Conservation (phyloP, 2,113 vertebrate genomes). For the Nothocercus julius region DNA sequence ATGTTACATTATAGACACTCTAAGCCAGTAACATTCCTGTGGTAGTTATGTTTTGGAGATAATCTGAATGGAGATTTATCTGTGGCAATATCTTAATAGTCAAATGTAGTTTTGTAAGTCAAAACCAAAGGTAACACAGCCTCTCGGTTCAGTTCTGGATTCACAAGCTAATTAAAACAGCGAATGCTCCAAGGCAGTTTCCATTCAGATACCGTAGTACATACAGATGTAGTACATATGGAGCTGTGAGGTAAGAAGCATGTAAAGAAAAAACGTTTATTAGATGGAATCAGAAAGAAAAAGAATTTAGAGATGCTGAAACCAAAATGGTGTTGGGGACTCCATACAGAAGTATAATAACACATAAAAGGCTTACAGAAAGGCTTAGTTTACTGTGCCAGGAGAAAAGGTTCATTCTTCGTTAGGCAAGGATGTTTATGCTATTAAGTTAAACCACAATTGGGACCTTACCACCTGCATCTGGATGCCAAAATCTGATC, state of each 20-base stretch:
- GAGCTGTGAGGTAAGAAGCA: neutral
- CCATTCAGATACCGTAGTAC: neutral
- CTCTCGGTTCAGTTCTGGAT: neutral
- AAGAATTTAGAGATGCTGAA: neutral
- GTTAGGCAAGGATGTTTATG: neutral
- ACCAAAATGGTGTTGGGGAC: neutral
- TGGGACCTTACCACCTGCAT: neutral
- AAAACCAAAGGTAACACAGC: neutral
- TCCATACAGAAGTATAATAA: neutral
- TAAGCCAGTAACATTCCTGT: neutral
- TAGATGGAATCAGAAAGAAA: neutral
- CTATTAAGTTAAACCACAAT: neutral
- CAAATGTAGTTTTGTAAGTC: neutral
- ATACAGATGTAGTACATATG: rapidly evolving
- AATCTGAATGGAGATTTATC: neutral
- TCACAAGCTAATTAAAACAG: neutral
- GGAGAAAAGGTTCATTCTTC: neutral
- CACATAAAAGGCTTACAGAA: neutral
- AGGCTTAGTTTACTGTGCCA: neutral
- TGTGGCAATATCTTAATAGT: neutral
- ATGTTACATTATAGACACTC: too few relatives aligned
- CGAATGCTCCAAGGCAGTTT: neutral
- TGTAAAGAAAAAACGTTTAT: neutral
- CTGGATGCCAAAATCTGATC: rapidly evolving
- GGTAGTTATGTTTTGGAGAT: neutral